Evolutionary conservation across 2,888 invertebrate genomes (phyloP), one percentile per base, ranked within the genome.

Genomic region (Patella caerulea): DNA sequence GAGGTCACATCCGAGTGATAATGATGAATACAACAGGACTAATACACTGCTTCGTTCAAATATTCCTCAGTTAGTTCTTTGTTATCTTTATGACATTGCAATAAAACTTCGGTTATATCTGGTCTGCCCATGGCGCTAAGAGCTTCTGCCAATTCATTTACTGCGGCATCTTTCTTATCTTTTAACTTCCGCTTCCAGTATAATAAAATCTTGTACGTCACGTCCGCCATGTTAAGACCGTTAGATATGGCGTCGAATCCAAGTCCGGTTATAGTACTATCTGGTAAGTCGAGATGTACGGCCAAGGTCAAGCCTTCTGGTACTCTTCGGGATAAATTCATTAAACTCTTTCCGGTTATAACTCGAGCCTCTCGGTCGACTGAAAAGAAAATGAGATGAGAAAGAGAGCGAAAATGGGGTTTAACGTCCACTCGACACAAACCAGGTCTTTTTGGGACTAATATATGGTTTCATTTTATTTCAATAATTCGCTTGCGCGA

Each of bases 191-290:
- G 84, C 80, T 91, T 91, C 91, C 91, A 91, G 82, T 89, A 85
- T 17, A 91, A 82, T 59, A 91, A 85, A 29, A 91, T 90, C 76
- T 88, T 88, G 84, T 91, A 91, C 2, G 91, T 90, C 24, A 91
- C 90, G 76, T 91, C 91, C 0, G 85, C 83, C 84, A 91, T 89
- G 71, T 85, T 85, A 0, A 88, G 85, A n/a, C 90, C 90, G 78
- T 88, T 90, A 12, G 91, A 88, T 69, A 91, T 86, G 45, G 91
- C 90, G 81, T 91, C 91, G 78, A 91, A 91, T 19, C 90, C 91
- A 74, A 91, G 85, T 15, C 78, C 78, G 0, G 91, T 91, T 65
- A 91, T 90, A 12, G 90, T 87, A 78, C 88, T 88, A 81, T 91
- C 91, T 0, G 90, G 89, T 19, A 91, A 84, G 74, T 90, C 88